Evolutionary conservation across 2,113 vertebrate species (phyloP).

Genomic region (Callocephalon fimbriatum): DNA sequence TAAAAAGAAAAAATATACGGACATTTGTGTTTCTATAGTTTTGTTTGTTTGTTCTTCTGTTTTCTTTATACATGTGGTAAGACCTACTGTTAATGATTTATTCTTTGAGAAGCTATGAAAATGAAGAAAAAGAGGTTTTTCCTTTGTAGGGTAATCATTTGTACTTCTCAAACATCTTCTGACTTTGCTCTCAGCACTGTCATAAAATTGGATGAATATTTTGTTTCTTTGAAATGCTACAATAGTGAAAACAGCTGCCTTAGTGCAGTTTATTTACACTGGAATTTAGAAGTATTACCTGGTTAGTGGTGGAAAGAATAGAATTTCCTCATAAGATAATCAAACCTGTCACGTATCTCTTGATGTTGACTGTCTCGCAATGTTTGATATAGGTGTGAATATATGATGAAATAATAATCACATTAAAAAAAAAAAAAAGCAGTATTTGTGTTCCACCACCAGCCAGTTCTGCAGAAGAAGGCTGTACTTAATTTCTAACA

Average conservation of each 20-base stretch:
- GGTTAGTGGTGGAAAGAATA: not conserved
- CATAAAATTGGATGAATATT: not conserved
- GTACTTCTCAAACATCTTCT: not conserved
- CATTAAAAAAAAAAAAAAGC: not conserved
- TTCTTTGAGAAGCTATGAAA: not conserved
- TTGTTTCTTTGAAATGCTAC: not conserved
- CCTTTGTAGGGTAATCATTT: not conserved
- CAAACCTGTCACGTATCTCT: not conserved
- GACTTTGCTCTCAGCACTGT: not conserved
- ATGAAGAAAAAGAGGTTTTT: not conserved
- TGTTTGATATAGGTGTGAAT: not conserved
- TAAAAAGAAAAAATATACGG: not conserved
- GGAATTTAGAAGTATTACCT: not conserved
- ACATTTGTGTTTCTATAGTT: not conserved
- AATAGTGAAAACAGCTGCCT: not conserved
- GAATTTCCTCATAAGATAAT: not conserved
- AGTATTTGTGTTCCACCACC: not conserved
- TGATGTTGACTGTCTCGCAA: not conserved
- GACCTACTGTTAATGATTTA: not conserved
- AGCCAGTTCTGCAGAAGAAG: not conserved
- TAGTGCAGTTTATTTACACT: not conserved
- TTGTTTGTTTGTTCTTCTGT: not conserved
- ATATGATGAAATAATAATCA: not conserved
- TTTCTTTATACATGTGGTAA: not conserved
- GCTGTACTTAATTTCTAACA: not conserved